Evolutionary conservation across 2,113 vertebrate species (phyloP).

Genomic region (Chaetura pelagica): DNA sequence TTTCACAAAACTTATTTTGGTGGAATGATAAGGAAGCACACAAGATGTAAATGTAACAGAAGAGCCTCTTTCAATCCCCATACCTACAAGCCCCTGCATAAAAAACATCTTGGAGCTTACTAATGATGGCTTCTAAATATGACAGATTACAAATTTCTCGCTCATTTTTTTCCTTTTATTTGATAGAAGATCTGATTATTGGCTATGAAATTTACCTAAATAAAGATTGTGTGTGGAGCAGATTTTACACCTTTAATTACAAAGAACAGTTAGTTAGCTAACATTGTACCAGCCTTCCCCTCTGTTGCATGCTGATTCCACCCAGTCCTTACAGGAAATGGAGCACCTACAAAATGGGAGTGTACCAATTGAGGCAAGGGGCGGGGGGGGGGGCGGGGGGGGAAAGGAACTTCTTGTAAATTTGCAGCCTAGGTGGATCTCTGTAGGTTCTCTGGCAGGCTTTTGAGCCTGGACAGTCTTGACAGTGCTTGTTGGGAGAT

Average conservation of each 20-base stretch:
- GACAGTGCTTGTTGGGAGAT: background rate
- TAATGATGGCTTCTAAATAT: conserved; percentile 36
- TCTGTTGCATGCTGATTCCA: background rate
- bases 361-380: background rate
- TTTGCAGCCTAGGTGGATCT: background rate
- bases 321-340: background rate
- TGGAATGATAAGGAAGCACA: background rate
- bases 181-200: conserved; percentile 22
- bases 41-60: background rate
- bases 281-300: background rate
- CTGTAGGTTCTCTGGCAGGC: background rate
- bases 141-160: conserved; percentile 21
- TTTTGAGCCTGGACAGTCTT: background rate
- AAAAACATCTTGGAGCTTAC: background rate
- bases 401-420: background rate
- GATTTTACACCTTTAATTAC: conserved; percentile 46
- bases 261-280: conserved; percentile 28
- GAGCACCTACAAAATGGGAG: background rate
- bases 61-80: background rate
- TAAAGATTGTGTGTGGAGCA: conserved; percentile 30
- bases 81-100: background rate
- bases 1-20: background rate
- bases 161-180: conserved; percentile 23
- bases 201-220: conserved; percentile 32
- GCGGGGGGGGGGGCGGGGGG: background rate